Evolutionary conservation across 2,888 invertebrate genomes (phyloP), one percentile per base, ranked within the genome.

Genomic region (Galerucella nymphaeae): DNA sequence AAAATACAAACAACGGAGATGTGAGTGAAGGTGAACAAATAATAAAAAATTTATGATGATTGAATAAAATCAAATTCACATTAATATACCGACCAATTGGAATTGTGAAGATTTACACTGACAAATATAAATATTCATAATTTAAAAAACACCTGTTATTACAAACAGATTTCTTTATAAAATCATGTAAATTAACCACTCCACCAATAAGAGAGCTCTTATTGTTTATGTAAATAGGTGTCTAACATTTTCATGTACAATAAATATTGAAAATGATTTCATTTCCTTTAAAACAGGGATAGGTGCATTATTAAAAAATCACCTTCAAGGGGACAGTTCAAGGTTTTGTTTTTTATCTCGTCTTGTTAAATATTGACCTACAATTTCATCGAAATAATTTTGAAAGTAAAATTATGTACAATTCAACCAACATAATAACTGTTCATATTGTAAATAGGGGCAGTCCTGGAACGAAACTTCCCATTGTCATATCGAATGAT

Each of bases 241-340:
- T 48, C 57, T 66, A 45, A 58, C 30, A 30, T 45, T 30, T 59
- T 67, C 23, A 16, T 23, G 66, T 53, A 23, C 30, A 67, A 48
- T 45, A 67, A 67, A 67, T 67, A 67, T 67, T 67, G 66, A 59
- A 41, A 58, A 67, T 67, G 66, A 67, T 67, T 59, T 59, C 66
- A 67, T 67, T 67, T 67, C 66, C 66, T 67, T 23, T 11, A 67
- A 67, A 67, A 59, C 55, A 67, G 30, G 66, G 66, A 16, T 67
- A 23, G 66, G 66, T 59, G 66, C 20, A 66, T 53, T 66, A 59
- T 48, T 59, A 48, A 67, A 67, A 59, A 59, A 38, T 57, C 42
- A 66, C 58, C 45, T 45, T 58, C 57, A 42, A 66, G 42, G 13
- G 48, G 59, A 59, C 66, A 67, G 48, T 30, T 59, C 66, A 67